Evolutionary conservation across 2,797 vertebrate genomes (phyloP).

Genomic region (Cercopithecus mitis): DNA sequence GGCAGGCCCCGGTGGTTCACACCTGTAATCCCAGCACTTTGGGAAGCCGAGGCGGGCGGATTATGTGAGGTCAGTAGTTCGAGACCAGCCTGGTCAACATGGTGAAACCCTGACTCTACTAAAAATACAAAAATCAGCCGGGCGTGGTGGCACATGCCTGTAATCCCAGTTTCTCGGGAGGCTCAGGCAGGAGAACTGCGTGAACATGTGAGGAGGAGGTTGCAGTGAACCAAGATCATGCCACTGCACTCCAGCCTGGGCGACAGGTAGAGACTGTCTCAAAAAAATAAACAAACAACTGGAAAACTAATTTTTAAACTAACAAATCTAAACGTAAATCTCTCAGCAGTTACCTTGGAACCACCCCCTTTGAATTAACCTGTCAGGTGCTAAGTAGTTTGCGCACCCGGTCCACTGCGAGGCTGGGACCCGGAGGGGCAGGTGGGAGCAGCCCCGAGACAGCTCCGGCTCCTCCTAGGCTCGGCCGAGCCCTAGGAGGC

Average conservation of each 20-base stretch:
- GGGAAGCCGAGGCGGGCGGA: background rate
- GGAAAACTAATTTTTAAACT: background rate
- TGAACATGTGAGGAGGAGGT: background rate
- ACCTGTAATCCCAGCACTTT: background rate
- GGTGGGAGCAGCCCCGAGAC: background rate
- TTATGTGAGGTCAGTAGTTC: background rate
- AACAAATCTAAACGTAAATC: background rate
- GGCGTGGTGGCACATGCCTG: background rate
- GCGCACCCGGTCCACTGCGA: rapidly evolving
- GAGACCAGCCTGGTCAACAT: background rate
- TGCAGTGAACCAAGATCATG: background rate
- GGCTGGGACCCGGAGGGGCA: background rate
- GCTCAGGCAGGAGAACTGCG: background rate
- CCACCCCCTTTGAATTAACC: too few relatives aligned
- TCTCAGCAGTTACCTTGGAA: background rate
- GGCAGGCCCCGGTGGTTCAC: background rate
- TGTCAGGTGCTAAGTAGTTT: background rate
- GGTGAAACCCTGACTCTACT: background rate
- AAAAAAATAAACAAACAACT: background rate
- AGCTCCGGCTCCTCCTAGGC: background rate
- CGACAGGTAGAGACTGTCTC: background rate
- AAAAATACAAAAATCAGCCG: background rate
- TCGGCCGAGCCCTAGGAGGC: background rate
- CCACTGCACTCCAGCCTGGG: background rate
- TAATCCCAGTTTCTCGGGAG: background rate